These are phyloP conservation scores for Chunga burmeisteri DNA, from an alignment of 2,113 vertebrate genomes.

Conservation along the genomic window DNA sequence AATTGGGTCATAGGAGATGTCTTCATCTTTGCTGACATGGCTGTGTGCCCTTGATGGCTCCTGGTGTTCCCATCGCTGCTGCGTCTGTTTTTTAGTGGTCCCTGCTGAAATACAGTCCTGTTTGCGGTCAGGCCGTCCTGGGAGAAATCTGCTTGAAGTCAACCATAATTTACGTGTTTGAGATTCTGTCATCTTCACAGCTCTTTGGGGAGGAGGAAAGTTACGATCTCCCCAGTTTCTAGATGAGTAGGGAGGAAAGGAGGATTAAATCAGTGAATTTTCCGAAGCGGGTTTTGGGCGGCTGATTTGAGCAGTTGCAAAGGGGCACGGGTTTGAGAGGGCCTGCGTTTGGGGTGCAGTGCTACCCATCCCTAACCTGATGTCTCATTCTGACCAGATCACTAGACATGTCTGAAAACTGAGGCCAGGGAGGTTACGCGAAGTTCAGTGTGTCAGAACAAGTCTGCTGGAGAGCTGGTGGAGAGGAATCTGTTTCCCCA, in stretches of 20 bases:
- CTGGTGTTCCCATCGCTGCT: neutral
- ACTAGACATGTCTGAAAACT: neutral
- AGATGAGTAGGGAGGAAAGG: neutral
- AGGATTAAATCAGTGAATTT: accelerated
- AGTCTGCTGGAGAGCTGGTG: neutral
- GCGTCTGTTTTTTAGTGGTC: neutral
- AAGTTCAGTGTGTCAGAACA: neutral
- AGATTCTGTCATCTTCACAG: neutral
- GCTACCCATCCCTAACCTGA: neutral
- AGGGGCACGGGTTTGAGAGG: neutral
- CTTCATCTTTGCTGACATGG: neutral
- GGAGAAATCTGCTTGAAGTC: neutral
- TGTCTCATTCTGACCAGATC: neutral
- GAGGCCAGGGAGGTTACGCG: neutral
- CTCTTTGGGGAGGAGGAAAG: neutral
- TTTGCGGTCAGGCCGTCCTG: neutral
- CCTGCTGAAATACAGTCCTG: neutral
- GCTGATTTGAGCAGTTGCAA: neutral
- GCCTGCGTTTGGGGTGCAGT: neutral
- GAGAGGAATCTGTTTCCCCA: neutral
- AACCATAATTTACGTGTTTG: neutral
- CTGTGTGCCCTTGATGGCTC: neutral
- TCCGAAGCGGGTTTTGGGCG: neutral
- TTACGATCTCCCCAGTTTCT: neutral
- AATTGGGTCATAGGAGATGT: neutral